Conservation (phyloP, 2,113 vertebrate species). For the Cervus canadensis region DNA sequence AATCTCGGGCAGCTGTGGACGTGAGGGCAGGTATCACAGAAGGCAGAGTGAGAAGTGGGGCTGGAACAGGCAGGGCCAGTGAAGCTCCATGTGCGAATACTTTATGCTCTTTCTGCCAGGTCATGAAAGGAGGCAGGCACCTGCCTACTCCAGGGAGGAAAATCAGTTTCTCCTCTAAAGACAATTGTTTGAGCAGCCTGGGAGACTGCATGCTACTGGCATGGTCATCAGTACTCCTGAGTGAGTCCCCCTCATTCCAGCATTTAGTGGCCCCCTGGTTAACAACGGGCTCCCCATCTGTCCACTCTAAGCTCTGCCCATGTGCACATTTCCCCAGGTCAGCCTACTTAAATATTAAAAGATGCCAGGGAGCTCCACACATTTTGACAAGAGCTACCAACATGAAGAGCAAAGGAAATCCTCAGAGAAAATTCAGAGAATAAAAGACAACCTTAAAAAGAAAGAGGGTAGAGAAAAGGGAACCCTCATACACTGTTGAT, state of each 20-base stretch:
- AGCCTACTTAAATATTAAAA: neutral
- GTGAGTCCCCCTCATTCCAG: neutral
- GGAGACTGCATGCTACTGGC: too few species aligned
- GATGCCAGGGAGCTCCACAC: neutral
- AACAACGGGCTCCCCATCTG: neutral
- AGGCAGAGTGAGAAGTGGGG: neutral
- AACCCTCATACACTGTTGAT: neutral
- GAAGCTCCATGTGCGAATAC: too few species aligned
- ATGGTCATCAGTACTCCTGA: neutral
- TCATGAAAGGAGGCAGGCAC: neutral
- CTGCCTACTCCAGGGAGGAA: neutral
- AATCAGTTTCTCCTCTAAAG: neutral
- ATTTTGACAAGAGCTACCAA: neutral
- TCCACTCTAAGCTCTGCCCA: neutral
- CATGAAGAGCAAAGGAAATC: neutral
- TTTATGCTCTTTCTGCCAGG: neutral
- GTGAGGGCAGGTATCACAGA: neutral
- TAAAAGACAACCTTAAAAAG: neutral
- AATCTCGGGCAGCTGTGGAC: neutral
- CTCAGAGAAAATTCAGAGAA: neutral
- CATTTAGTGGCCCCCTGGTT: too few species aligned
- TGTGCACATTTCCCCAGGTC: too few species aligned
- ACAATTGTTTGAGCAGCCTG: too few species aligned
- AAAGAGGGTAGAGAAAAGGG: neutral
- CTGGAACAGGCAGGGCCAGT: neutral